phyloP scores from a whole-genome alignment of 2,797 vertebrate species.

The Amblyraja radiata region DNA sequence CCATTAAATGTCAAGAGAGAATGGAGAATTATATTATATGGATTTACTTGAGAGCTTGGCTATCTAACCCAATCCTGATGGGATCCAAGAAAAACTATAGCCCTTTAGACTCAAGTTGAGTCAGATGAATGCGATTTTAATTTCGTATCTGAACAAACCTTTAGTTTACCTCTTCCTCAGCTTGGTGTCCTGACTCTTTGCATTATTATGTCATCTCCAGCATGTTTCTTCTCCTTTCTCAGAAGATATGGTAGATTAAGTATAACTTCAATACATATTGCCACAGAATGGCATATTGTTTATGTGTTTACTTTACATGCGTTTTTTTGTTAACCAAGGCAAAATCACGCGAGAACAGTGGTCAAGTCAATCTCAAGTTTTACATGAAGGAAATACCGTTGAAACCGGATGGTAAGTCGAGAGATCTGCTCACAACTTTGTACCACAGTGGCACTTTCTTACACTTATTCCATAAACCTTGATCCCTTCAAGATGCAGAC shows the following conservation, averaged over 20 bases:
- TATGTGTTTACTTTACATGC: background rate
- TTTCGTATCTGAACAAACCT: no score
- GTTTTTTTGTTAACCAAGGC: constrained; percentile 12
- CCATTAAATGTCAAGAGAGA: background rate
- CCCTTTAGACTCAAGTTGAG: no score
- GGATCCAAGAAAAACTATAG: no score
- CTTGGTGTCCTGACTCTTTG: background rate
- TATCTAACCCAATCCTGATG: no score
- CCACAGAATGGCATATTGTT: background rate
- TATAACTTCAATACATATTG: background rate
- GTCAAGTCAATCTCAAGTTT: constrained; percentile 86
- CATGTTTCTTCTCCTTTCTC: background rate
- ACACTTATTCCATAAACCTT: no score
- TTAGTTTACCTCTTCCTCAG: no score
- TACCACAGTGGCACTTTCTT: no score
- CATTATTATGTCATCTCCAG: background rate
- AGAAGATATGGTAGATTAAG: background rate
- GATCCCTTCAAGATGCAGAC: no score
- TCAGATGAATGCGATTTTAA: no score
- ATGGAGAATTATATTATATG: background rate
- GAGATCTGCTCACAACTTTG: background rate
- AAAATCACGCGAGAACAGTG: constrained; percentile 52
- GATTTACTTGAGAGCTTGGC: no score
- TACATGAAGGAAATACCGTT: constrained; percentile 96
- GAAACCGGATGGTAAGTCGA: constrained; percentile 83